Percentiles rank a stretch among this genome's conserved stretches.
phyloP scores from a whole-genome alignment of 2,888 invertebrate genomes.

The Volucella bombylans region DNA sequence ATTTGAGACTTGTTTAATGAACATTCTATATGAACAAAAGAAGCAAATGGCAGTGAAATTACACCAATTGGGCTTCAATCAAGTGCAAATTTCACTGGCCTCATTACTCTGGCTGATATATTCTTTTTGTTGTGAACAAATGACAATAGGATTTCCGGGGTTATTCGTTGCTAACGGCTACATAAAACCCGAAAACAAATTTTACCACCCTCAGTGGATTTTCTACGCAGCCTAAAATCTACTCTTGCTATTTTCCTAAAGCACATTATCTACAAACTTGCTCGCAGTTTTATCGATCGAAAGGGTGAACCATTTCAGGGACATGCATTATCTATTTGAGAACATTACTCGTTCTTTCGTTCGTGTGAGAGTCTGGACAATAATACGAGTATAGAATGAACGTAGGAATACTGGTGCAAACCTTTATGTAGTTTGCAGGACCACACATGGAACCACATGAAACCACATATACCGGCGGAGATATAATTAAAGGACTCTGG shows the following conservation, averaged over 20 bases:
- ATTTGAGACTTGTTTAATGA: too few relatives aligned
- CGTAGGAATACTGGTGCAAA: neutral
- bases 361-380: constrained; percentile 8
- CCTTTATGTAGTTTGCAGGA: neutral
- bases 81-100: constrained; percentile 17
- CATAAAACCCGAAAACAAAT: constrained; percentile 36
- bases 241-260: constrained; percentile 8
- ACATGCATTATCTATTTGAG: constrained; percentile 62
- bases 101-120: constrained; percentile 16
- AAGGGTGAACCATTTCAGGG: constrained; percentile 55
- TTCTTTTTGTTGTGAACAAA: neutral
- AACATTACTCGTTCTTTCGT: constrained; percentile 16
- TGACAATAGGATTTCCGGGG: constrained; percentile 25
- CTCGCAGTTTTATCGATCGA: constrained; percentile 64
- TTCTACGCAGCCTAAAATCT: constrained; percentile 4
- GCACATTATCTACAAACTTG: constrained; percentile 49
- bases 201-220: constrained; percentile 4
- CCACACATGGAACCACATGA: constrained; percentile 3
- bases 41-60: too few relatives aligned
- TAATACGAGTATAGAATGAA: neutral
- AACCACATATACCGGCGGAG: constrained; percentile 27
- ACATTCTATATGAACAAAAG: too few relatives aligned
- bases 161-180: constrained; percentile 39
- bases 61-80: too few relatives aligned
- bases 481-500: constrained; percentile 68